These are phyloP conservation scores for Parazoanthus swiftii DNA, from an alignment of 92 coral and sea anemone genomes.

Conservation along the genomic window DNA sequence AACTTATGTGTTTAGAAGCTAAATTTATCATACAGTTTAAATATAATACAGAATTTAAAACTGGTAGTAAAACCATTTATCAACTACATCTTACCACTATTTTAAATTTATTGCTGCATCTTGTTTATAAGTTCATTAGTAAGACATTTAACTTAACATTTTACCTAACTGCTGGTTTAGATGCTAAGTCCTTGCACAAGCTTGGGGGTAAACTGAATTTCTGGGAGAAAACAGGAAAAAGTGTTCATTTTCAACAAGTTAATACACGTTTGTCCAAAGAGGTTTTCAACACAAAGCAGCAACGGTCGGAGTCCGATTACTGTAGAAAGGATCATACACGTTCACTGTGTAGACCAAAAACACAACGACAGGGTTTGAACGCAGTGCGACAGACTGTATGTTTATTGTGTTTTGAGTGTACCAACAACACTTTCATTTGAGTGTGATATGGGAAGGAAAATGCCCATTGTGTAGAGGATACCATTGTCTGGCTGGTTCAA, in stretches of 20 bases:
- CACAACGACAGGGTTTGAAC: background rate
- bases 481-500: background rate
- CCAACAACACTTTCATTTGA: too few relatives aligned
- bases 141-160: background rate
- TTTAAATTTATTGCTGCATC: background rate
- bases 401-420: background rate
- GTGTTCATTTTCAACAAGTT: background rate
- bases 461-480: background rate
- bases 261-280: background rate
- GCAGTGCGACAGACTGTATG: background rate
- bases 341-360: background rate
- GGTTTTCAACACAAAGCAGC: background rate
- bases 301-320: background rate
- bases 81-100: too few relatives aligned
- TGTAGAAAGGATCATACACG: background rate
- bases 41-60: too few relatives aligned
- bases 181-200: background rate
- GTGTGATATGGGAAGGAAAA: too few relatives aligned
- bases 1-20: too few relatives aligned
- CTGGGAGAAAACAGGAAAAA: background rate
- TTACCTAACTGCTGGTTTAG: slow-evolving; percentile 1
- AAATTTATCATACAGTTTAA: too few relatives aligned
- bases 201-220: slow-evolving; percentile 21
- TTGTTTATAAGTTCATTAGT: background rate
- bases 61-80: too few relatives aligned